phyloP scores from a whole-genome alignment of 2,888 invertebrate genomes.

The Cheilosia grossa region DNA sequence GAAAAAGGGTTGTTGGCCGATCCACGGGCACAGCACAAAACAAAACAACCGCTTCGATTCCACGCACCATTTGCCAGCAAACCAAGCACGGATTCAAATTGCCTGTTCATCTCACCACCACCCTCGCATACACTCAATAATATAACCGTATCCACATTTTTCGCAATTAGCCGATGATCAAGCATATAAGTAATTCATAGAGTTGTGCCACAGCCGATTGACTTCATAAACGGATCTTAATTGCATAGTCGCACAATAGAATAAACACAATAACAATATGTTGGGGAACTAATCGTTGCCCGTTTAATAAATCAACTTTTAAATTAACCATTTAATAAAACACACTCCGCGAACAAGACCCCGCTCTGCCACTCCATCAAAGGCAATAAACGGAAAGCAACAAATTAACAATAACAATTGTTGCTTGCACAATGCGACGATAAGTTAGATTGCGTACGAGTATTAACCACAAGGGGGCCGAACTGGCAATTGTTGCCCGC shows the following conservation, averaged over 20 bases:
- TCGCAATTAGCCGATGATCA: conserved; percentile 69
- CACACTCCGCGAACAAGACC: background rate
- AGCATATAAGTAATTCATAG: conserved; percentile 15
- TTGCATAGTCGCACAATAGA: conserved; percentile 49
- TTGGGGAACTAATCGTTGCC: conserved; percentile 39
- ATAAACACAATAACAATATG: conserved; percentile 1
- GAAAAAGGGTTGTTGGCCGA: conserved; percentile 41
- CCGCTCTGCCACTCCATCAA: background rate
- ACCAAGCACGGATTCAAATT: conserved; percentile 14
- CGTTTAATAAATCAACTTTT: conserved; percentile 41
- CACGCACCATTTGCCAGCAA: conserved; percentile 45
- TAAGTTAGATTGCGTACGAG: conserved; percentile 51
- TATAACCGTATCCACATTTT: conserved; percentile 66
- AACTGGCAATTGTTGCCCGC: conserved; percentile 8
- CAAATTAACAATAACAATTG: conserved; percentile 46
- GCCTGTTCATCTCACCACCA: background rate
- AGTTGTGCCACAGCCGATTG: conserved; percentile 54
- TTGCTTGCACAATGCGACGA: conserved; percentile 35
- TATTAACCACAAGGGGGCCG: conserved; percentile 12
- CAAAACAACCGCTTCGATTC: conserved; percentile 16
- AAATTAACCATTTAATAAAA: conserved; percentile 45
- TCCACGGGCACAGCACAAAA: too few relatives aligned
- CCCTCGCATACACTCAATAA: conserved; percentile 17
- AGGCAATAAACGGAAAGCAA: conserved; percentile 7
- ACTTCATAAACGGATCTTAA: conserved; percentile 61